Percentiles rank a stretch among this genome's conserved stretches.
phyloP scores from a whole-genome alignment of 2,113 vertebrate genomes.

The Lanius collurio region DNA sequence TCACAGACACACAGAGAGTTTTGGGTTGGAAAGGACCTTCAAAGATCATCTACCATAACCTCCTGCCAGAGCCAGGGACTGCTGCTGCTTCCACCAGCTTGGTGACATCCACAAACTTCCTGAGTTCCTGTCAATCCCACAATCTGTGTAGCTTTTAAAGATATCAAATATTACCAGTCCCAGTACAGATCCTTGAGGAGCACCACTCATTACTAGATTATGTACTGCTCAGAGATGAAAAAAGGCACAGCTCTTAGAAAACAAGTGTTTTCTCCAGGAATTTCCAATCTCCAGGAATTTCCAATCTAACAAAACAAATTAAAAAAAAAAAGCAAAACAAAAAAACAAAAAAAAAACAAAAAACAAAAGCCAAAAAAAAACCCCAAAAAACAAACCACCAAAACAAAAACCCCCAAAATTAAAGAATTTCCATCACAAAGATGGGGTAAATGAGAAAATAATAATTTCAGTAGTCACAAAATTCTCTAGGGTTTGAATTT shows the following conservation, averaged over 20 bases:
- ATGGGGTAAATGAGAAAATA: neutral
- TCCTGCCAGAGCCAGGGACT: neutral
- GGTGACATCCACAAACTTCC: neutral
- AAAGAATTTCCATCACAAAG: neutral
- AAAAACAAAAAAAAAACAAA: too few species aligned
- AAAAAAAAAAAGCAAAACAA: accelerated
- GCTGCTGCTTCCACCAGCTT: neutral
- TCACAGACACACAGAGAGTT: neutral
- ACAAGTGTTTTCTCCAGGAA: neutral
- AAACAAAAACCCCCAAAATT: accelerated
- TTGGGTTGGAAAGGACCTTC: neutral
- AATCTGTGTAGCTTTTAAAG: neutral
- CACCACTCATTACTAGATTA: accelerated
- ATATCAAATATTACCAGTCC: neutral
- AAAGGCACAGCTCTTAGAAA: neutral
- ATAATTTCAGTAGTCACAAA: neutral
- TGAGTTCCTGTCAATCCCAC: neutral
- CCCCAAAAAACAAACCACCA: too few species aligned
- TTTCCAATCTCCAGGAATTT: neutral
- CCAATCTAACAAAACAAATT: neutral
- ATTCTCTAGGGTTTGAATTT: neutral
- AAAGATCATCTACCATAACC: neutral
- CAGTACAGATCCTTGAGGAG: neutral
- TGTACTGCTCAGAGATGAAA: neutral
- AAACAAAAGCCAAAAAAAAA: too few species aligned